Conservation (phyloP, 1,140 invertebrate genomes). For the Philaenus spumarius region DNA sequence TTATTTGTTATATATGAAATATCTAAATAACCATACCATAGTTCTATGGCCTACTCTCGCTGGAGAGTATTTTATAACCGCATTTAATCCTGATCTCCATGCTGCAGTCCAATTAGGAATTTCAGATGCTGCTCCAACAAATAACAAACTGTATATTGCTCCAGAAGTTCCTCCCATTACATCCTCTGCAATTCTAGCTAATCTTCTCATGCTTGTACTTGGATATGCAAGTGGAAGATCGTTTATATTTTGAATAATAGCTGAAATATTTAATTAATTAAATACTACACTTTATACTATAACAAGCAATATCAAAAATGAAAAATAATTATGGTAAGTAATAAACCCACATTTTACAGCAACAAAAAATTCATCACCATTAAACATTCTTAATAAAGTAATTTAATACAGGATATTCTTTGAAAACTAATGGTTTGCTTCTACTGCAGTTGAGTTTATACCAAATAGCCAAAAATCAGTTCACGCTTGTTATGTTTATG, state of each 20-base stretch:
- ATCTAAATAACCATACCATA: slow-evolving; percentile 48
- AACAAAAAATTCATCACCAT: too few species aligned
- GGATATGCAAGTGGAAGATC: slow-evolving; percentile 37
- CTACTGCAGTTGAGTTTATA: too few species aligned
- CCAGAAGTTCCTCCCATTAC: slow-evolving; percentile 66
- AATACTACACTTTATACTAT: not conserved
- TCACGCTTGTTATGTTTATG: too few species aligned
- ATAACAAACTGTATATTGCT: slow-evolving; percentile 61
- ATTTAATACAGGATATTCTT: too few species aligned
- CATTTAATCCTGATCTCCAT: slow-evolving; percentile 46
- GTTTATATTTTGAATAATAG: slow-evolving; percentile 13
- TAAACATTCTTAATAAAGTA: too few species aligned
- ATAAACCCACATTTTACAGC: not conserved
- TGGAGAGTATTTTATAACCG: slow-evolving; percentile 63
- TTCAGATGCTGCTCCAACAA: slow-evolving; percentile 48
- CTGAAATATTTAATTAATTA: slow-evolving; percentile 15
- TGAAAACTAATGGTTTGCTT: too few species aligned
- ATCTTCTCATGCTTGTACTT: slow-evolving; percentile 42
- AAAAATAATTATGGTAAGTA: too few species aligned
- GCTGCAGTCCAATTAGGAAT: slow-evolving; percentile 44
- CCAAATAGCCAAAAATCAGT: too few species aligned
- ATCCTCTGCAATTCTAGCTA: slow-evolving; percentile 53
- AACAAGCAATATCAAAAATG: not conserved
- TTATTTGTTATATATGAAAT: too few species aligned
- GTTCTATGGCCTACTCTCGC: slow-evolving; percentile 68